Evolutionary conservation across 2,113 vertebrate genomes (phyloP), one percentile per base, ranked within the genome.

Genomic region (Collichthys lucidus): DNA sequence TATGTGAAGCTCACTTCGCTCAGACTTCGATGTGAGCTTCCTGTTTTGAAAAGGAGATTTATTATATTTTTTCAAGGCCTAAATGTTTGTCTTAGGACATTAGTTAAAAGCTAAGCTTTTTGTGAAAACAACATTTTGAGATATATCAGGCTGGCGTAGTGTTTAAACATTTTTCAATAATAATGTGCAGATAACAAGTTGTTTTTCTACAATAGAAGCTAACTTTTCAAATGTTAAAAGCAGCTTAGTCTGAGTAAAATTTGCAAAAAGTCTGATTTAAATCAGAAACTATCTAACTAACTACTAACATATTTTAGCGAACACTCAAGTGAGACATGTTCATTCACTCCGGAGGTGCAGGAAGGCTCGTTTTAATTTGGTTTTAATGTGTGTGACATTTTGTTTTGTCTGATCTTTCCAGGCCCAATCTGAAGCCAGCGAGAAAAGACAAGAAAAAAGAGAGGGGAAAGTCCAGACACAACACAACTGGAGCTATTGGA

Each of bases 381-480:
- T 63, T 50, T 74, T 24, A 42, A 74, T 77, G 14, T 70, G 50
- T 63, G 12, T 53, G 20, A 72, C 31, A 63, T 77, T 35, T 62
- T 82, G 19, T 82, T 35, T 22, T 91, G 14, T 88, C 22, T 82
- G 59, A 82, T 60, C 55, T 77, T 79, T 49, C 31, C 75, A 96
- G 95, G 64, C 85, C 91, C 55, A 35, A 72, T 84, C 46, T 70
- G 80, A 91, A 91, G 79, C 86, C 89, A 11, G 17, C 73, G 31
- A 91, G 86, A 84, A 93, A 90, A 88, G 87, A 71, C 78, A 93
- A 88, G 84, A 94, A 94, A 84, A 92, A 83, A 50, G 83, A 84
- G 61, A 80, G 74, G 42, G 89, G 90, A 35, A 94, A 92, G 90
- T 85, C 90, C 81, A 92, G 87, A 77, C 89, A 85, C 85, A 95